These are phyloP conservation scores for Zootermopsis nevadensis DNA, from an alignment of 2,888 invertebrate genomes.

Conservation along the genomic window DNA sequence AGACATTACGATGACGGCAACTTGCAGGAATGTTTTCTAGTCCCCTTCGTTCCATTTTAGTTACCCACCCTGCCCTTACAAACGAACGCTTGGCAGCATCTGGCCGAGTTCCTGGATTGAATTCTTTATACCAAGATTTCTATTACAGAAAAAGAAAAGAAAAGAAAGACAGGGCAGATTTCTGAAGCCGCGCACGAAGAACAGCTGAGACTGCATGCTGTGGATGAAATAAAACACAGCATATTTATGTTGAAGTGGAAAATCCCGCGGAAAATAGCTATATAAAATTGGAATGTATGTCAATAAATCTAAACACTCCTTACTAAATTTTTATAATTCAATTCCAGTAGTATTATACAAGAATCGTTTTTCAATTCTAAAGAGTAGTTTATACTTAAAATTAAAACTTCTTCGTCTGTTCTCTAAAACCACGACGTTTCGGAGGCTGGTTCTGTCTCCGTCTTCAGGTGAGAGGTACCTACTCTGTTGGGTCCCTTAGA, in stretches of 20 bases:
- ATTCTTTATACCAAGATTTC: constrained; percentile 6
- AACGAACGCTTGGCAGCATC: constrained; percentile 5
- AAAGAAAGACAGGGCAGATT: not conserved
- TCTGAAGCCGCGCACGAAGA: not conserved
- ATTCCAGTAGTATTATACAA: not conserved
- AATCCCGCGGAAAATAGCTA: not conserved
- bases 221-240: not conserved
- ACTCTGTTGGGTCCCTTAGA: too few species aligned
- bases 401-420: too few species aligned
- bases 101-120: not conserved
- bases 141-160: not conserved
- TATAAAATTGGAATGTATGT: not conserved
- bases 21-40: not conserved
- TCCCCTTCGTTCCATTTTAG: not conserved
- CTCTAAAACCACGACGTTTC: too few species aligned
- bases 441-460: too few species aligned
- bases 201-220: not conserved
- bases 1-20: not conserved
- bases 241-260: too few species aligned
- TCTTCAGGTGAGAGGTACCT: too few species aligned
- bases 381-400: too few species aligned
- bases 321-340: not conserved
- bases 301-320: not conserved
- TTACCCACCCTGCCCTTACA: not conserved
- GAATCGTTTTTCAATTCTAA: too few species aligned